These are phyloP conservation scores for Diloba caeruleocephala DNA, from an alignment of 2,888 invertebrate species.

Conservation along the genomic window DNA sequence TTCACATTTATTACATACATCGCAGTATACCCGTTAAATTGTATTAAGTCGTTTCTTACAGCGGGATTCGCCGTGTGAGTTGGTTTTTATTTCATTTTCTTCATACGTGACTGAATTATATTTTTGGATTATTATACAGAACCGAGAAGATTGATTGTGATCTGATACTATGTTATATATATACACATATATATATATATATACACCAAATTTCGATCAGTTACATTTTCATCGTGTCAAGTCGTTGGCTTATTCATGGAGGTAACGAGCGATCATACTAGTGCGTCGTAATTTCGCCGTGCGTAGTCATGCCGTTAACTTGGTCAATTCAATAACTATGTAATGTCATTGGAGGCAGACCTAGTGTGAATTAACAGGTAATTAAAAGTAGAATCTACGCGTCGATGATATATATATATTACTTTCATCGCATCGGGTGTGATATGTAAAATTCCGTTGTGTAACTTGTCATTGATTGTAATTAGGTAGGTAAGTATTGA, in stretches of 20 bases:
- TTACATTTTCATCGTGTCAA: conserved; percentile 42
- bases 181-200: too few species aligned
- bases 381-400: conserved; percentile 32
- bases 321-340: conserved; percentile 77
- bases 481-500: conserved; percentile 48
- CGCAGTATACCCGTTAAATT: conserved; percentile 40
- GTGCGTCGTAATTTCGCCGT: conserved; percentile 85
- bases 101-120: conserved; percentile 67
- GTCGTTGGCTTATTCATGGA: conserved; percentile 60
- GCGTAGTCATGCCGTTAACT: conserved; percentile 85
- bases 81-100: conserved; percentile 65
- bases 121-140: conserved; percentile 64
- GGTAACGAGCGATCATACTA: conserved; percentile 68
- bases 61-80: conserved; percentile 66
- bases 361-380: conserved; percentile 32
- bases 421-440: conserved; percentile 27
- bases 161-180: conserved; percentile 20
- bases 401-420: conserved; percentile 30
- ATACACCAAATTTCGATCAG: conserved; percentile 22
- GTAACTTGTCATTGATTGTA: conserved; percentile 50
- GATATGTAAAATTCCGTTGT: conserved; percentile 48
- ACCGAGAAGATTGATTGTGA: conserved; percentile 25
- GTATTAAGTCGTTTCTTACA: conserved; percentile 34
- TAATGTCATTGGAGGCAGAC: conserved; percentile 54
- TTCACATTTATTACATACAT: conserved; percentile 33